Evolutionary conservation across 2,113 vertebrate genomes (phyloP).

Genomic region (Callochromis pleurospilus): DNA sequence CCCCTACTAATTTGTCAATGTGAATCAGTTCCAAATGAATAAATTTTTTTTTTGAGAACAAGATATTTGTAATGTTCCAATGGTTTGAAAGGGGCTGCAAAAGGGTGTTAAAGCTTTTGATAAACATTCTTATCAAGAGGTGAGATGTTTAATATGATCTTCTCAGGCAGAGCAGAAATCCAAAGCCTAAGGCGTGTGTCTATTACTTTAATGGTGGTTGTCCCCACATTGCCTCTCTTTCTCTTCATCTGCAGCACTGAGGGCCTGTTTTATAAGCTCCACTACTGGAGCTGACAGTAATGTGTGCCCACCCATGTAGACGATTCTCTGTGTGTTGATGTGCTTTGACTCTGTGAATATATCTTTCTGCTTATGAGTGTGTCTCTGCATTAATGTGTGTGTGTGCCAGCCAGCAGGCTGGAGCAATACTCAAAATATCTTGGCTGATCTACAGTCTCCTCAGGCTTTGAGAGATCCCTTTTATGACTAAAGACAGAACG

Average conservation of each 20-base stretch:
- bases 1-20: slow-evolving; percentile 44
- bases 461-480: slow-evolving; percentile 48
- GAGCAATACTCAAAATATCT: slow-evolving; percentile 47
- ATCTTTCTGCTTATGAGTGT: background rate
- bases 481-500: slow-evolving; percentile 46
- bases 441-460: slow-evolving; percentile 54
- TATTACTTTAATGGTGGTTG: slow-evolving; percentile 40
- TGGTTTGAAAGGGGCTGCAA: background rate
- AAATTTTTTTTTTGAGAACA: background rate
- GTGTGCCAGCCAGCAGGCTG: slow-evolving; percentile 50
- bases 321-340: background rate
- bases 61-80: slow-evolving; percentile 28
- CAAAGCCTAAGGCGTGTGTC: slow-evolving; percentile 25
- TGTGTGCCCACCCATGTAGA: slow-evolving; percentile 73
- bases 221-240: slow-evolving; percentile 44
- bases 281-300: slow-evolving; percentile 52
- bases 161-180: slow-evolving; percentile 25
- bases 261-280: slow-evolving; percentile 55
- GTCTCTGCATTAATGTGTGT: background rate
- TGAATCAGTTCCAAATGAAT: slow-evolving; percentile 46
- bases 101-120: slow-evolving; percentile 37
- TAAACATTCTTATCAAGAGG: slow-evolving; percentile 54
- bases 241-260: slow-evolving; percentile 40
- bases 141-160: slow-evolving; percentile 53
- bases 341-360: background rate